Conservation (phyloP, 2,797 vertebrate genomes). For the Tapirus indicus region DNA sequence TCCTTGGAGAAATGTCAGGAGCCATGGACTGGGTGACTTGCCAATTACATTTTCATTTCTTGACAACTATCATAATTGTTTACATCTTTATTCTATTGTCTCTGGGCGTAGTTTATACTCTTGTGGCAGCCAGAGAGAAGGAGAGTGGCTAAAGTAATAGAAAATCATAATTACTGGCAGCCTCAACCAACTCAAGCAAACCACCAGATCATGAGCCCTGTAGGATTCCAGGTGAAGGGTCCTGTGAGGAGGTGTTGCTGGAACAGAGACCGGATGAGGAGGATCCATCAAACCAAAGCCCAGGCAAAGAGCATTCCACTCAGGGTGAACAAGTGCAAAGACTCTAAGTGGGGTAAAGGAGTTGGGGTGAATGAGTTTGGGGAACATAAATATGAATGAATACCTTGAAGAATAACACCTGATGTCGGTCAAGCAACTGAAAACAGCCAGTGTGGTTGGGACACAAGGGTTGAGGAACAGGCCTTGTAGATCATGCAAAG, state of each 20-base stretch:
- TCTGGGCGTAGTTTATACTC: not conserved
- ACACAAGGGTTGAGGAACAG: not conserved
- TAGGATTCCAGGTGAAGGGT: not conserved
- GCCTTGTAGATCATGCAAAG: accelerated
- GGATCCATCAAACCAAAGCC: not conserved
- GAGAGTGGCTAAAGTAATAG: not conserved
- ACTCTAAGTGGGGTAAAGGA: not conserved
- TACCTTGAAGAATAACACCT: not conserved
- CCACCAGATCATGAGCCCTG: accelerated
- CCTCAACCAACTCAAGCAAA: not conserved
- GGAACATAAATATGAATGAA: not conserved
- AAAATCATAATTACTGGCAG: not conserved
- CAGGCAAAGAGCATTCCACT: too few relatives aligned
- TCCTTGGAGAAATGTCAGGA: not conserved
- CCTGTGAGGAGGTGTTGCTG: not conserved
- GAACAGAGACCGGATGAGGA: not conserved
- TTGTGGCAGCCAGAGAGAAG: not conserved
- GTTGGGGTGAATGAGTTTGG: not conserved
- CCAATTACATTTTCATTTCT: not conserved
- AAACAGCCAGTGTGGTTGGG: not conserved
- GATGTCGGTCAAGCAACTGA: not conserved
- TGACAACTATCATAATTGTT: too few relatives aligned
- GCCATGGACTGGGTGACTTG: not conserved
- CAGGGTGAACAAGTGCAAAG: not conserved
- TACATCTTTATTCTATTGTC: not conserved